Percentiles rank a stretch among this genome's conserved stretches.
Evolutionary conservation across 2,797 vertebrate species (phyloP).

Genomic region (Enteromius anoplus): DNA sequence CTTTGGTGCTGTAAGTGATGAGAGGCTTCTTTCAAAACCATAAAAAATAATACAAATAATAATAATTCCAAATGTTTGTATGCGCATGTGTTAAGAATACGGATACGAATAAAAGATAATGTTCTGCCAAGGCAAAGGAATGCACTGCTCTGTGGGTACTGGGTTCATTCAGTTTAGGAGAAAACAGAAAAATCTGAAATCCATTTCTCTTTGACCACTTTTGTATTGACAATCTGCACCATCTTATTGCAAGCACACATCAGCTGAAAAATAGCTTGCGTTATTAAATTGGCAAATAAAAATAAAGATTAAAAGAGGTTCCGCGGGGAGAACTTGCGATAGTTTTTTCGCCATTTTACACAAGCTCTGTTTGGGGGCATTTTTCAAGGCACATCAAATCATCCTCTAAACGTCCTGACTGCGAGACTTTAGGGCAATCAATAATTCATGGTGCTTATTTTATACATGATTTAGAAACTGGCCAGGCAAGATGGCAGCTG

Average conservation of each 20-base stretch:
- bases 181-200: conserved; percentile 57
- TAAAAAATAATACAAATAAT: background rate
- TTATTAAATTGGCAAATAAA: conserved; percentile 63
- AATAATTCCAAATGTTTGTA: background rate
- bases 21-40: background rate
- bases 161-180: conserved; percentile 19
- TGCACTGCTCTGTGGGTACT: conserved; percentile 4
- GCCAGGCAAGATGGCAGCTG: conserved; percentile 54
- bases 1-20: background rate
- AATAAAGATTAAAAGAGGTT: conserved; percentile 60
- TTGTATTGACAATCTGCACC: conserved; percentile 63
- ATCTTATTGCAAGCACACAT: conserved; percentile 61
- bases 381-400: conserved; percentile 46
- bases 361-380: conserved; percentile 20
- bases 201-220: conserved; percentile 66
- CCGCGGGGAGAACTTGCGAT: background rate
- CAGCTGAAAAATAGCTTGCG: conserved; percentile 58
- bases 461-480: conserved; percentile 57
- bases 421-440: conserved; percentile 51
- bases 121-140: background rate
- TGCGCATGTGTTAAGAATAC: background rate
- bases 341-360: conserved; percentile 1
- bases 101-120: no score
- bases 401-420: conserved; percentile 43
- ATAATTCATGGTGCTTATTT: conserved; percentile 62